These are phyloP conservation scores for Hiodon tergisus DNA, from an alignment of 2,113 vertebrate species.

Conservation along the genomic window DNA sequence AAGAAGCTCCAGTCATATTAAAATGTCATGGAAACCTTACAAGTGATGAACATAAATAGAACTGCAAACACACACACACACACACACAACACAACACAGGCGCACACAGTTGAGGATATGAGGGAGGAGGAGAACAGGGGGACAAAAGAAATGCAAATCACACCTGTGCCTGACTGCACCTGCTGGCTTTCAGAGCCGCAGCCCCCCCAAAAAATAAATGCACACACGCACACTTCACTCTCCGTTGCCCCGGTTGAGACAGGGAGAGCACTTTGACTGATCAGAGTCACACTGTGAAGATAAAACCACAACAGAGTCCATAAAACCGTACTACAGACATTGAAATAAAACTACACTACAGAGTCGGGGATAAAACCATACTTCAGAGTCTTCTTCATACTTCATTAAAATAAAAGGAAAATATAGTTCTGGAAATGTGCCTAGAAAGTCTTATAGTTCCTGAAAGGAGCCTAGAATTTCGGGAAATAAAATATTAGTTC, in stretches of 20 bases:
- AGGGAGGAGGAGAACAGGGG: not conserved
- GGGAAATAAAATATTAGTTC: no score
- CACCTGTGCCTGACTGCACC: slow-evolving; percentile 30
- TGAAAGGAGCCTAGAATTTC: no score
- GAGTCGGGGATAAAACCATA: not conserved
- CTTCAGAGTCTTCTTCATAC: no score
- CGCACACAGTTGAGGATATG: slow-evolving; percentile 25
- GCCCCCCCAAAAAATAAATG: not conserved
- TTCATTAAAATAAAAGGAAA: not conserved
- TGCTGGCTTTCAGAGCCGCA: slow-evolving; percentile 29
- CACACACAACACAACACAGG: not conserved
- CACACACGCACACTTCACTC: not conserved
- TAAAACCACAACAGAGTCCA: no score
- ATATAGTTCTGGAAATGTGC: not conserved
- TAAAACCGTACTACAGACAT: no score
- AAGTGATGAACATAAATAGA: slow-evolving; percentile 9
- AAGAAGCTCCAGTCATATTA: no score
- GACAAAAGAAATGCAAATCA: slow-evolving; percentile 32
- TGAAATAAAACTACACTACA: no score
- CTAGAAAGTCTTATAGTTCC: no score
- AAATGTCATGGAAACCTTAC: no score
- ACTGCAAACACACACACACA: slow-evolving; percentile 1
- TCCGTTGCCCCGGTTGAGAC: slow-evolving; percentile 1
- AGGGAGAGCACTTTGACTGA: no score
- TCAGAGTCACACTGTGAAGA: no score